Percentiles rank a stretch among this genome's conserved stretches.
Evolutionary conservation across 2,113 vertebrate species (phyloP).

Genomic region (Lonchura striata): DNA sequence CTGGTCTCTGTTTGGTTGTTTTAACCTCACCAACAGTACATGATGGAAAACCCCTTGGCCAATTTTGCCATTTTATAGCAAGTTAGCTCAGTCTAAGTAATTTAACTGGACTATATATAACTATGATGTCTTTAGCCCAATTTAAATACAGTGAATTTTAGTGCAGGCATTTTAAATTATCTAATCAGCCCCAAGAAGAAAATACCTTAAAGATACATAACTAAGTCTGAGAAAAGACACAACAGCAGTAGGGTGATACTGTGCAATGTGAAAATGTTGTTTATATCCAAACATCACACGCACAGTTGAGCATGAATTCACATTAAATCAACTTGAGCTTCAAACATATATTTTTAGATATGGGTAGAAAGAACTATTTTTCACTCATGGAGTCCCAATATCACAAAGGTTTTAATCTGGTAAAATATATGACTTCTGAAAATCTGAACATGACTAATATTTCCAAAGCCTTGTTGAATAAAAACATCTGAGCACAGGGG

Average conservation of each 20-base stretch:
- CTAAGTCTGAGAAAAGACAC: neutral
- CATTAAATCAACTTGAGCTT: neutral
- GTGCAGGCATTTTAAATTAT: neutral
- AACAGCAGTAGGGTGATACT: neutral
- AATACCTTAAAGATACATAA: neutral
- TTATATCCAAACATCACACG: constrained; percentile 8
- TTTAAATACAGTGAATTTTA: neutral
- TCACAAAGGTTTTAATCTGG: neutral
- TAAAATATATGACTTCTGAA: neutral
- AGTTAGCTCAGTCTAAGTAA: neutral
- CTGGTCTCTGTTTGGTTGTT: neutral
- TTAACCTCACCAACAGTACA: neutral
- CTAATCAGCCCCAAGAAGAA: neutral
- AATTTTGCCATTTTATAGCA: neutral
- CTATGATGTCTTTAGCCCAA: neutral
- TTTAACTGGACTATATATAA: neutral
- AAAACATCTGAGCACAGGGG: neutral
- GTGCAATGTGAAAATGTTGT: constrained; percentile 5
- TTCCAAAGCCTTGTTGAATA: neutral
- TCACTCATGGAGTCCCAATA: neutral
- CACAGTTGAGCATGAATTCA: constrained; percentile 35
- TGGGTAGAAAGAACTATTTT: constrained; percentile 7
- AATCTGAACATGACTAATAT: neutral
- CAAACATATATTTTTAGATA: constrained; percentile 16
- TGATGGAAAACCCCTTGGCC: neutral